Evolutionary conservation across 2,113 vertebrate species (phyloP), one percentile per base, ranked within the genome.

Genomic region (Pygoscelis antarcticus): DNA sequence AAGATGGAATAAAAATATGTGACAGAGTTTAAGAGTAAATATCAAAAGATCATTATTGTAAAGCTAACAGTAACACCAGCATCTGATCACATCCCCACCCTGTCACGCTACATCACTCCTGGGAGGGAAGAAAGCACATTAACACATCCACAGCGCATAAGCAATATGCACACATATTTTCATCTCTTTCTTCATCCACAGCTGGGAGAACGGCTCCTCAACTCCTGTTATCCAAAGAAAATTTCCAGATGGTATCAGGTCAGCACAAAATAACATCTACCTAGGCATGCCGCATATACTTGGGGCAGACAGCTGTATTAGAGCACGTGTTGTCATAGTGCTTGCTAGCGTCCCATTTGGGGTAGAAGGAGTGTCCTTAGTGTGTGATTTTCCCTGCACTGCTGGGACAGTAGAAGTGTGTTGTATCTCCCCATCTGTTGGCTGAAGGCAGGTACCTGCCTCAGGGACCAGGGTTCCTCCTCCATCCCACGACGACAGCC

Each of bases 31-130:
- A 70, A 93, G 42, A 90, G 89, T 64, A 93, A 96, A 95, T 96
- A 98, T 96, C 91, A 96, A 96, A 97, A 92, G 77, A 93, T 74
- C 21, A 3, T 89, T 96, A 83, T 52, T 96, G 54, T 91, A 92
- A 94, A 92, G 54, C 80, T 94, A 94, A 91, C 80, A 83, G 71
- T 83, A 91, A 89, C 44, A 57, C 29, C 57, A 69, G 66, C 4
- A 42, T 92, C 90, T 76, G 85, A 93, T 78, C 27, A 1, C 82
- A 55, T 83, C 85, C 61, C 55, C 58, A 64, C 74, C 52, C 82
- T 84, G 30, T 77, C 76, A 78, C 0, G 2, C 77, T 87, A 32
- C 81, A 58, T 66, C 15, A 6, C 88, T 81, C 70, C 49, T 54
- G 46, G 64, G 79, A 96, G 57, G 68, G 19, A 27, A 72, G 30